Conservation (phyloP, 2,797 vertebrate species). For the Eulemur mongoz region DNA sequence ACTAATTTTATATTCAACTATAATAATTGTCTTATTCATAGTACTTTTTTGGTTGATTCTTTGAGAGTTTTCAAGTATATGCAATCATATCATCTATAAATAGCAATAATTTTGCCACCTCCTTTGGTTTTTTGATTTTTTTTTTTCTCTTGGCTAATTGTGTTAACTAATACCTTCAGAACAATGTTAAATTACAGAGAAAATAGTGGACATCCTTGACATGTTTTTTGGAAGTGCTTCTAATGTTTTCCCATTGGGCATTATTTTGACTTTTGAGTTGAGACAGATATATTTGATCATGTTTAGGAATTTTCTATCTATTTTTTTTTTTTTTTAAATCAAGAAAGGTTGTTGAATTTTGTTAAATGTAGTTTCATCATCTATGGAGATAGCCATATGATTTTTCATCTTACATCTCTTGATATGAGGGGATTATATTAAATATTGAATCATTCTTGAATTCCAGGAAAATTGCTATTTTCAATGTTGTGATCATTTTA, state of each 20-base stretch:
- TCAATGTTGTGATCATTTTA: neutral
- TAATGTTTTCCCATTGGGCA: neutral
- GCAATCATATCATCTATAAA: neutral
- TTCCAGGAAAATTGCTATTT: conserved; percentile 17
- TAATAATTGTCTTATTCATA: neutral
- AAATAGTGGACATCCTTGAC: conserved; percentile 15
- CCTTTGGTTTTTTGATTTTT: neutral
- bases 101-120: neutral
- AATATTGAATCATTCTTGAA: neutral
- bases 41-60: conserved; percentile 3
- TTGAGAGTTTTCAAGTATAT: neutral
- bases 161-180: neutral
- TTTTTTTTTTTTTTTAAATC: neutral
- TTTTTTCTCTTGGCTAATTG: neutral
- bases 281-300: neutral
- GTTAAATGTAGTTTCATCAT: neutral
- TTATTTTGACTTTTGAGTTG: conserved; percentile 22
- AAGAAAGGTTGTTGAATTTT: conserved; percentile 16
- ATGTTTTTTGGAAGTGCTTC: neutral
- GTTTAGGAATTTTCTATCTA: neutral
- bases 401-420: neutral
- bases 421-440: neutral
- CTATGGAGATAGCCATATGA: neutral
- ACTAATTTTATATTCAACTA: neutral
- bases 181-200: neutral